Base-by-base conservation (phyloP, 2,888 invertebrate species). In the Ommatoiulus sabulosus region DNA sequence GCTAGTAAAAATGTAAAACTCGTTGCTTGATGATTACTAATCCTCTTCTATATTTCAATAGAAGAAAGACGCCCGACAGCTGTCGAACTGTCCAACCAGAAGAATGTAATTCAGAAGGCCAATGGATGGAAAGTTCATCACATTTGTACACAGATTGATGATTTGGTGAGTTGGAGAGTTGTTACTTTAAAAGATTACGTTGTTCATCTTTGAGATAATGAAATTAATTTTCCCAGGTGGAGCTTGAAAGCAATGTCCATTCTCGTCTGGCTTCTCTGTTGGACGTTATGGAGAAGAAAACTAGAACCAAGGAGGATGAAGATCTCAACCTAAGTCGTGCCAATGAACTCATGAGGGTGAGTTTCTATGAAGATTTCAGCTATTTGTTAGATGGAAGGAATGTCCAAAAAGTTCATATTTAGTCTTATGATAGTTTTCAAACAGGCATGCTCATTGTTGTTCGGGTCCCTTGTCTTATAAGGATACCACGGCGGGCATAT, bases 91-190 rank as follows among this genome's bases (percentile, higher is more conserved):
- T 97, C 98, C 48, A 96, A 96, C 93, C 97, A 97, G 93, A 95
- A 95, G 90, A 95, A 97, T 92, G 96, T 98, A 88, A 93, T 96
- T 90, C 96, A 97, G 91, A 97, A 97, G 93, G 95, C 97, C 24
- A 97, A 97, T 91, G 98, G 98, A 0, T 98, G 98, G 98, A 98
- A 98, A 93, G 95, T 98, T 89, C 96, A 97, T 93, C 97, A 98
- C 92, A 94, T 98, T 91, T 96, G 96, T 72, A 96, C 97, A 84
- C 98, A 98, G 94, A 96, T 98, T 95, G 97, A 98, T 91, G 97
- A 98, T 92, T 93, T 98, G 94, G 97, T 97, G 93, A 92, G 93
- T 91, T 85, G 44, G 72, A 15, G 72, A 48, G 12, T 48, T 84
- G 24, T 89, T 57, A n/a, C 8, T 20, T 87, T 80, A 7, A 15